Conservation (phyloP, 2,888 invertebrate genomes). For the Noctua fimbriata region DNA sequence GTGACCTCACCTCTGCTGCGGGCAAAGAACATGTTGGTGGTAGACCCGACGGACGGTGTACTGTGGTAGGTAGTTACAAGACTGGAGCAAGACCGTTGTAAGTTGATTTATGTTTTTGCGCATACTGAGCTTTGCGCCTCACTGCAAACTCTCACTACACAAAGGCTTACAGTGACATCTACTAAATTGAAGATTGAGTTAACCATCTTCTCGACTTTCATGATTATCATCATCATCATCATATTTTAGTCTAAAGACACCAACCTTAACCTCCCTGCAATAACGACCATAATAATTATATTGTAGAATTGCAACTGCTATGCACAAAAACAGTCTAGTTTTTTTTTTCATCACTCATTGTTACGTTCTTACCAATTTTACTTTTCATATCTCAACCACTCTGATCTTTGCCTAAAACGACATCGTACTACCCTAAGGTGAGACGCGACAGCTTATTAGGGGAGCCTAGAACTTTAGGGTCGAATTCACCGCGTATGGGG, state of each 20-base stretch:
- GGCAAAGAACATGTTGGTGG: constrained; percentile 69
- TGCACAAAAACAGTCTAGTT: background rate
- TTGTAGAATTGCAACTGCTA: background rate
- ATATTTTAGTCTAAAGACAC: no score
- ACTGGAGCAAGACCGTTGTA: background rate
- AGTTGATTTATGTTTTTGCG: constrained; percentile 4
- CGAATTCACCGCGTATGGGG: constrained; percentile 82
- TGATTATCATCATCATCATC: background rate
- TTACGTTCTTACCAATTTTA: constrained; percentile 18
- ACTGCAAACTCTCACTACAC: background rate
- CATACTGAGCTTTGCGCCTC: background rate
- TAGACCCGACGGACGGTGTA: constrained; percentile 39
- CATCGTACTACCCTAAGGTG: constrained; percentile 84
- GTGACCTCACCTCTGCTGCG: constrained; percentile 83
- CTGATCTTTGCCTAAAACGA: constrained; percentile 74
- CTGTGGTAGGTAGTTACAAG: constrained; percentile 3
- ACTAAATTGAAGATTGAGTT: background rate
- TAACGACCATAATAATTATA: background rate
- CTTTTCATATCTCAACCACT: constrained; percentile 42
- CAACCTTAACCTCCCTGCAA: background rate
- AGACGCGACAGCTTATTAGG: constrained; percentile 88
- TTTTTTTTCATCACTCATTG: constrained; percentile 19
- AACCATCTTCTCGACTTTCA: background rate
- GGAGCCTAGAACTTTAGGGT: constrained; percentile 89
- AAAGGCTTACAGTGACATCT: background rate